phyloP scores from a whole-genome alignment of 2,797 vertebrate genomes.

The Kryptopterus vitreolus region DNA sequence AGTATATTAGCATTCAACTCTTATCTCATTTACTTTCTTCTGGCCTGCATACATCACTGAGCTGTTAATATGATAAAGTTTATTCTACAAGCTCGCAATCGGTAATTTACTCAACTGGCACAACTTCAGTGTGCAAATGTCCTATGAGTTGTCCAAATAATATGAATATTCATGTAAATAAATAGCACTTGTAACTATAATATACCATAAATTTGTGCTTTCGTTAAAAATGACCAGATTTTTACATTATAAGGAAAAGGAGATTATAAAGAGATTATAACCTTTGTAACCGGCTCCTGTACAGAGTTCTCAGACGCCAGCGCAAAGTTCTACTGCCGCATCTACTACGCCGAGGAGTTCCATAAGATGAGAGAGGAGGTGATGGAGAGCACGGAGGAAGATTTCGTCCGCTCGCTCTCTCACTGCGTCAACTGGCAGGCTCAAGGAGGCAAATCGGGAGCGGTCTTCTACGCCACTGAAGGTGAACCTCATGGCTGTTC shows the following conservation, averaged over 20 bases:
- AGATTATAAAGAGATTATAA: too few relatives aligned
- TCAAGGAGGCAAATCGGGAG: constrained; percentile 94
- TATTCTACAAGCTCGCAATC: not conserved
- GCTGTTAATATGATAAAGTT: not conserved
- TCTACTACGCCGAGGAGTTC: constrained; percentile 96
- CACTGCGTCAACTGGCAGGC: constrained; percentile 98
- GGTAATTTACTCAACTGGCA: not conserved
- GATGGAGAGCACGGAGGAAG: constrained; percentile 91
- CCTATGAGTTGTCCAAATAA: not conserved
- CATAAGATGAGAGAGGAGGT: constrained; percentile 95
- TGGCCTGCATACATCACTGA: not conserved
- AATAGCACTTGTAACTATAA: too few relatives aligned
- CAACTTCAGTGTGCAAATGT: not conserved
- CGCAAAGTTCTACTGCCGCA: constrained; percentile 96
- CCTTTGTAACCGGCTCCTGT: not conserved
- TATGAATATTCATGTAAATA: too few relatives aligned
- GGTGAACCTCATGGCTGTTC: constrained; percentile 68
- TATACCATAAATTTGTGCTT: too few relatives aligned
- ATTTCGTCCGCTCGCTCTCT: constrained; percentile 93
- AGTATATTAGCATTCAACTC: not conserved
- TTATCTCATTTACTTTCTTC: not conserved
- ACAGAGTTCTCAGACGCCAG: constrained; percentile 96
- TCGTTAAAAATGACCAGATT: too few relatives aligned
- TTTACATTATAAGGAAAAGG: too few relatives aligned
- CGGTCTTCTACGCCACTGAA: constrained; percentile 95